phyloP scores from a whole-genome alignment of 1,140 invertebrate genomes.

The Zaprionus vittiger region DNA sequence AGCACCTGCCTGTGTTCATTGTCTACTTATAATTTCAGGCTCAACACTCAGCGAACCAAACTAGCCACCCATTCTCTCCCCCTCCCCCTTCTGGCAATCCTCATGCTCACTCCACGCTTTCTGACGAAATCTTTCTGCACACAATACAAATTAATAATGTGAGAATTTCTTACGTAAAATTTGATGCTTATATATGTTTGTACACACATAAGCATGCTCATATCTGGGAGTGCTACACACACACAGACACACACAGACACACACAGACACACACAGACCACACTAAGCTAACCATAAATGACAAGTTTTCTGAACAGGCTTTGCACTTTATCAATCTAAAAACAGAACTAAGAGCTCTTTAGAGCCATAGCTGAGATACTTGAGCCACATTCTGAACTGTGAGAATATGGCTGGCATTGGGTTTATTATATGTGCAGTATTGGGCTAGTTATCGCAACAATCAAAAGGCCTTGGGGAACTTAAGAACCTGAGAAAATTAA shows the following conservation, averaged over 20 bases:
- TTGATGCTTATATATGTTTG: conserved; percentile 22
- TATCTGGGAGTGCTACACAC: conserved; percentile 31
- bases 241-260: too few species aligned
- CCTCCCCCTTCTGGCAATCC: background rate
- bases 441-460: conserved; percentile 20
- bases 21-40: conserved; percentile 64
- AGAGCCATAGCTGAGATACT: conserved; percentile 27
- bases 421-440: conserved; percentile 12
- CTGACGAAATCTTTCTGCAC: conserved; percentile 60
- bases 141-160: conserved; percentile 77
- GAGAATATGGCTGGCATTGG: conserved; percentile 25
- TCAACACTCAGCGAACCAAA: conserved; percentile 38
- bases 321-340: conserved; percentile 49
- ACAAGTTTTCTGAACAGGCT: conserved; percentile 16
- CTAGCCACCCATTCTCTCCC: background rate
- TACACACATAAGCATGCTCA: conserved; percentile 8
- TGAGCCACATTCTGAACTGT: conserved; percentile 39
- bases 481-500: conserved; percentile 19
- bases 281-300: conserved; percentile 21
- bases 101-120: conserved; percentile 15
- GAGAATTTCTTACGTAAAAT: conserved; percentile 78
- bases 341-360: conserved; percentile 28
- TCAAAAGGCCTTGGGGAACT: conserved; percentile 30
- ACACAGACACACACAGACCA: background rate
- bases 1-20: conserved; percentile 47